These are phyloP conservation scores for Mesitornis unicolor DNA, from an alignment of 2,113 vertebrate genomes.

Conservation along the genomic window DNA sequence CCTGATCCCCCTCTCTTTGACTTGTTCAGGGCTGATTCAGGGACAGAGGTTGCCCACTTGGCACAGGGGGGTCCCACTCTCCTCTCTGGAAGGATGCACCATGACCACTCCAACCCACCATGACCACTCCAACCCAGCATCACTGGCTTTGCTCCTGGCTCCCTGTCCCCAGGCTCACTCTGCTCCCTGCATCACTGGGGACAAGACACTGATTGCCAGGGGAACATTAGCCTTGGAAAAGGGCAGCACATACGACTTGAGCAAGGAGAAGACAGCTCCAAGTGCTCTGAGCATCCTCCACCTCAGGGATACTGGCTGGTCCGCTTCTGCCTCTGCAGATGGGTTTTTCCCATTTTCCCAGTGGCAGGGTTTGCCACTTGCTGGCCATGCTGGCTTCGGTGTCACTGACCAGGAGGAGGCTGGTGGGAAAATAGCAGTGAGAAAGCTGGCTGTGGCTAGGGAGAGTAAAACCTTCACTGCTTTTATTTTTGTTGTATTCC, in stretches of 20 bases:
- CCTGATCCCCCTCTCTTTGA: not conserved
- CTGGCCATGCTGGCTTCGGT: not conserved
- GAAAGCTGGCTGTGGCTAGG: not conserved
- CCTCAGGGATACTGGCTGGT: not conserved
- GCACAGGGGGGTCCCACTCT: not conserved
- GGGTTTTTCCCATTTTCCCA: not conserved
- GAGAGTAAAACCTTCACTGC: not conserved
- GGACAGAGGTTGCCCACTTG: not conserved
- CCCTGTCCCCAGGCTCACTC: not conserved
- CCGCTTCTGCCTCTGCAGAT: not conserved
- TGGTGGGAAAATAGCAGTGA: not conserved
- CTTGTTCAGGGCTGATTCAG: not conserved
- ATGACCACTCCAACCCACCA: not conserved
- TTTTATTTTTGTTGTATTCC: accelerated
- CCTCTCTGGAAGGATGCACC: not conserved
- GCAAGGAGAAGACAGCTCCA: not conserved
- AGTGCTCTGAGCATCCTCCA: not conserved
- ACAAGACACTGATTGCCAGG: accelerated
- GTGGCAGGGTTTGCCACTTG: not conserved
- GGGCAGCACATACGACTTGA: not conserved
- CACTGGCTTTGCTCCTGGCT: not conserved
- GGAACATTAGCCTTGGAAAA: not conserved
- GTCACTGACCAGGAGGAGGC: not conserved
- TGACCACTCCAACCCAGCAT: not conserved
- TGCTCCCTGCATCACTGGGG: not conserved